phyloP scores from a whole-genome alignment of 2,888 invertebrate species.

The Pterobdella sp. region DNA sequence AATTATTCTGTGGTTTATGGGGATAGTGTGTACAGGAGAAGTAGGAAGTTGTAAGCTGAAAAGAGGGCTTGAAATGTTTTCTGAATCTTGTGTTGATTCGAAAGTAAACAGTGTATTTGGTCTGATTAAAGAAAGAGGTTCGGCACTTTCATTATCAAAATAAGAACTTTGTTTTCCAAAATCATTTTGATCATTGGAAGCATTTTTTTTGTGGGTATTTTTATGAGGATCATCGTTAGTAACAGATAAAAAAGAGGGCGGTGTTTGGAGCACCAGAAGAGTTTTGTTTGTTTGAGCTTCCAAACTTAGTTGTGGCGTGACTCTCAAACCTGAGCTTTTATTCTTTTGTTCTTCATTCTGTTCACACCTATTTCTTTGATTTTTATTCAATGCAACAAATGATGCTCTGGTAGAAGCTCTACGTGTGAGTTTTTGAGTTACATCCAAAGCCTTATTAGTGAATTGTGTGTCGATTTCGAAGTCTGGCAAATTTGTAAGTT shows the following conservation, averaged over 20 bases:
- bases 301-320: constrained; percentile 17
- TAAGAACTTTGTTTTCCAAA: no score
- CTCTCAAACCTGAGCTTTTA: neutral
- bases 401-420: constrained; percentile 21
- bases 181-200: no score
- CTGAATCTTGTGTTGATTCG: neutral
- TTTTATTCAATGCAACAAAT: neutral
- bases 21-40: constrained; percentile 42
- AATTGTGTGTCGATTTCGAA: constrained; percentile 48
- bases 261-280: neutral
- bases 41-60: constrained; percentile 31
- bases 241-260: neutral
- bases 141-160: no score
- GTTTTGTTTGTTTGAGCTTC: constrained; percentile 14
- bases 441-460: neutral
- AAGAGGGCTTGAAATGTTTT: constrained; percentile 31
- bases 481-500: constrained; percentile 57
- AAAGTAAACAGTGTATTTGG: constrained; percentile 11
- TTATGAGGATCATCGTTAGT: neutral
- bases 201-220: no score
- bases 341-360: neutral
- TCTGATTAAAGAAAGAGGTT: neutral
- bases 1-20: constrained; percentile 45
- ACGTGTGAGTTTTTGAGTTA: constrained; percentile 3
- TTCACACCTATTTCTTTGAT: neutral